Evolutionary conservation across 2,888 invertebrate species (phyloP), one percentile per base, ranked within the genome.

Genomic region (Azorinus chamasolen): DNA sequence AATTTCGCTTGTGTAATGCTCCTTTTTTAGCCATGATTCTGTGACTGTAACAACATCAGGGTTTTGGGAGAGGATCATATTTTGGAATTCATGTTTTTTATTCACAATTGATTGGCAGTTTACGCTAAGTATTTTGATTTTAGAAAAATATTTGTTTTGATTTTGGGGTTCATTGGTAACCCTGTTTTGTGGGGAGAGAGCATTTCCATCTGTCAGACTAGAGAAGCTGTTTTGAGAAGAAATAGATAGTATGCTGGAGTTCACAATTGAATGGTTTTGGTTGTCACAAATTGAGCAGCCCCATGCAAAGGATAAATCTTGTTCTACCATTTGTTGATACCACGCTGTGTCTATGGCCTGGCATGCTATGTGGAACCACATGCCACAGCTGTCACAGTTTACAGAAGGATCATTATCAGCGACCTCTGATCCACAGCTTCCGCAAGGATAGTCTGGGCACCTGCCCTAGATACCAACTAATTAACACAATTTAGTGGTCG

Each of bases 101-200:
- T 59, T 59, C 12, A 59, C 57, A 10, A 57, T 39, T 39, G 57
- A 57, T 18, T 57, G 57, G 57, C 57, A 57, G 25, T 57, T 57
- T 3, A 57, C 18, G 27, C 53, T 25, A n/a, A 53, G 32, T 25
- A 53, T 24, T 53, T 53, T 53, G 2, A 53, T 22, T 18, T 45
- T 45, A 18, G 45, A 20, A 18, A 45, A 3, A 20, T 18, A 45
- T 8, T 16, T 45, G 45, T 4, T 14, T 20, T 45, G 45, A 20
- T 45, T 16, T 45, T 16, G 4, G 45, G n/a, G 5, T 16, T 45
- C 14, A 45, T 45, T 45, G 5, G 45, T 5, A 18, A 20, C n/a
- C 14, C 6, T 45, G 45, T 45, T 3, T 45, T 20, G n/a, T 16
- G n/a, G n/a, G 14, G 4, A 18, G n/a, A 16, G 5, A 45, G n/a